phyloP scores from a whole-genome alignment of 2,797 vertebrate genomes.

The Pantherophis alleghaniensis region DNA sequence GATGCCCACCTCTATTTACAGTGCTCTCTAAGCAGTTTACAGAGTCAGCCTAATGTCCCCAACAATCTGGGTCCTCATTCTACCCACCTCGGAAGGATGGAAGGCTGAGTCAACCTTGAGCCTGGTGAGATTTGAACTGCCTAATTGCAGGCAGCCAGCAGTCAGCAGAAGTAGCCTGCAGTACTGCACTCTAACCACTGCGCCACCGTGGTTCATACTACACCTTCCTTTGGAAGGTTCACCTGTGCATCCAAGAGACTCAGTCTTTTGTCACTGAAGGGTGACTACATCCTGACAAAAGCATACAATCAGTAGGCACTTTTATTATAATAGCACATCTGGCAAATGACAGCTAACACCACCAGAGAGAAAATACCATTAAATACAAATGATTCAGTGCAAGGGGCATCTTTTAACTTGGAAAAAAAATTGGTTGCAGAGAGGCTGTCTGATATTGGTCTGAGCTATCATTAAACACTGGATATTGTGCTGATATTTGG shows the following conservation, averaged over 20 bases:
- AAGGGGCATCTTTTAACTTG: background rate
- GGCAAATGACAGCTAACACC: constrained; percentile 79
- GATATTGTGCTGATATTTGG: background rate
- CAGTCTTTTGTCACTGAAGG: constrained; percentile 32
- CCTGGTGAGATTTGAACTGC: no score
- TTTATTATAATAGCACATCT: constrained; percentile 67
- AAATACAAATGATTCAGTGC: background rate
- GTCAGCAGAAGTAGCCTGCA: no score
- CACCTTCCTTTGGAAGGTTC: constrained; percentile 5
- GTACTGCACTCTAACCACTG: no score
- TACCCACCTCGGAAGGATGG: no score
- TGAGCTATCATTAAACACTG: background rate
- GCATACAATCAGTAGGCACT: constrained; percentile 70
- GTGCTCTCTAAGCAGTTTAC: no score
- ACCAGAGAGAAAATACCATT: constrained; percentile 73
- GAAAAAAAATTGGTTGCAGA: background rate
- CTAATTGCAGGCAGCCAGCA: no score
- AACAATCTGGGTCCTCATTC: no score
- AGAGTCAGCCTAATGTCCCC: no score
- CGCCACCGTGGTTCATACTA: no score
- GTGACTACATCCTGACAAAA: constrained; percentile 60
- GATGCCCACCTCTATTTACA: no score
- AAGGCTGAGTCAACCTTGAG: no score
- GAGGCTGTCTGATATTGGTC: background rate
- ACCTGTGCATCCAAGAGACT: constrained; percentile 71